Conservation (phyloP, 1,140 invertebrate species). For the Drosophila bifasciata region DNA sequence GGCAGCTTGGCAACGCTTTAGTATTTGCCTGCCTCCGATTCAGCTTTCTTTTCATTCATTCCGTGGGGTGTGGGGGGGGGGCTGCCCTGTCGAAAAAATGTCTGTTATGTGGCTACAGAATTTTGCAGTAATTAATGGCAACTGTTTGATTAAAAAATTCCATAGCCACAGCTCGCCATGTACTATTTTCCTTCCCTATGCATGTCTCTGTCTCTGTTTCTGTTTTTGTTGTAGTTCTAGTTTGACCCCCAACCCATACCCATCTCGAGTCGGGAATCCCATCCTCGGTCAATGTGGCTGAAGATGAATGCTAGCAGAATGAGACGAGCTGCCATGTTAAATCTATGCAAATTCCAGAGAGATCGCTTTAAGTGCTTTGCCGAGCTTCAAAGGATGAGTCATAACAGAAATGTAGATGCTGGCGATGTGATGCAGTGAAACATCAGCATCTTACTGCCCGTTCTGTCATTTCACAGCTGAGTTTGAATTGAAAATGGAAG, state of each 20-base stretch:
- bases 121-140: conserved; percentile 82
- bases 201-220: neutral
- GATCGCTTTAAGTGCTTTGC: conserved; percentile 15
- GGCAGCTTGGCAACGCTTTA: conserved; percentile 42
- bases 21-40: conserved; percentile 44
- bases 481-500: too few relatives aligned
- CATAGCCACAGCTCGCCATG: conserved; percentile 28
- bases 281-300: neutral
- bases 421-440: too few relatives aligned
- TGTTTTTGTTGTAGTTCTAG: conserved; percentile 27
- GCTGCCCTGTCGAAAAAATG: conserved; percentile 67
- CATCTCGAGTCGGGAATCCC: conserved; percentile 3
- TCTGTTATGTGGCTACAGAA: conserved; percentile 81
- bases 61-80: too few relatives aligned
- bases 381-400: conserved; percentile 10
- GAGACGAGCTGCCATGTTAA: conserved; percentile 17
- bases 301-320: too few relatives aligned
- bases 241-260: conserved; percentile 9
- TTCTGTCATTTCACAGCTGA: too few relatives aligned
- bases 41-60: conserved; percentile 75
- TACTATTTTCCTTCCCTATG: conserved; percentile 1
- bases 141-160: conserved; percentile 83
- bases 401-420: too few relatives aligned
- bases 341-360: conserved; percentile 66
- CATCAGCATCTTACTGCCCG: too few relatives aligned